phyloP scores from a whole-genome alignment of 2,888 invertebrate species.

The Pediacus dermestoides region DNA sequence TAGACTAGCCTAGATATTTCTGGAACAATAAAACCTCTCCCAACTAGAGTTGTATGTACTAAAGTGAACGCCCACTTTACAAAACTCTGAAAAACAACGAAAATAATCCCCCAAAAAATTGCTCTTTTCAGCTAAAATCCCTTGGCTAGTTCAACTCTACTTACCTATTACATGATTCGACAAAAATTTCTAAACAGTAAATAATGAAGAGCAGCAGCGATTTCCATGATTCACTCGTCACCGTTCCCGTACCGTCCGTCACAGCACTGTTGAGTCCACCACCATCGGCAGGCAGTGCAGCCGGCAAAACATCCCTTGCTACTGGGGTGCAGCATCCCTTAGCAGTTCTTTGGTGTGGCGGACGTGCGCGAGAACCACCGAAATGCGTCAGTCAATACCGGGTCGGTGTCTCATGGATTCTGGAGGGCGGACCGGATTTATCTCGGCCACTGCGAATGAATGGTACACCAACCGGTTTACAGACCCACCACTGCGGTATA shows the following conservation, averaged over 20 bases:
- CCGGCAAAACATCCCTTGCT: slow-evolving; percentile 41
- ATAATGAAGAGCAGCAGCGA: not conserved
- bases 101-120: slow-evolving; percentile 5
- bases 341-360: slow-evolving; percentile 38
- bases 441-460: slow-evolving; percentile 32
- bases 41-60: too few species aligned
- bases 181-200: not conserved
- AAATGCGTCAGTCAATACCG: slow-evolving; percentile 45
- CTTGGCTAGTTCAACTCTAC: slow-evolving; percentile 11
- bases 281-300: slow-evolving; percentile 24
- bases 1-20: too few species aligned
- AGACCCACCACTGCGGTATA: too few species aligned
- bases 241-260: slow-evolving; percentile 17
- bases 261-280: slow-evolving; percentile 26
- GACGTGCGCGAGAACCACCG: slow-evolving; percentile 39
- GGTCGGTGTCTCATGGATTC: slow-evolving; percentile 36
- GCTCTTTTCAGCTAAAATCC: not conserved
- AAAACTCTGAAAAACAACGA: slow-evolving; percentile 4
- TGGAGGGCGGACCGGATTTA: slow-evolving; percentile 40
- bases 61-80: slow-evolving; percentile 40
- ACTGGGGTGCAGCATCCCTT: slow-evolving; percentile 47
- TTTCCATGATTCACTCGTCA: slow-evolving; percentile 12
- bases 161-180: slow-evolving; percentile 39
- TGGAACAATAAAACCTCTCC: too few species aligned
- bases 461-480: too few species aligned